Evolutionary conservation across 2,888 invertebrate species (phyloP).

Genomic region (Eurois occulta): DNA sequence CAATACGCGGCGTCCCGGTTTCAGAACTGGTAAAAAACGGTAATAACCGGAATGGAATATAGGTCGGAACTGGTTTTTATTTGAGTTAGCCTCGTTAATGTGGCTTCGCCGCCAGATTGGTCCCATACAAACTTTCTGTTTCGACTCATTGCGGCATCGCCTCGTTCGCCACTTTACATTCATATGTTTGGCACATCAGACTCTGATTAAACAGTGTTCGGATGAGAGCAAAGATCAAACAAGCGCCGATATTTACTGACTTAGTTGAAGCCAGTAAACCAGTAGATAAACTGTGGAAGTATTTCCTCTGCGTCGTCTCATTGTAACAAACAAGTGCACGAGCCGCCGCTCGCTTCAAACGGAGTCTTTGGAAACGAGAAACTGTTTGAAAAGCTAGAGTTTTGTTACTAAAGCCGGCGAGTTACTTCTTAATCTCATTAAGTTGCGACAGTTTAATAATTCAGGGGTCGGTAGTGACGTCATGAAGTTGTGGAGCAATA

Average conservation of each 20-base stretch:
- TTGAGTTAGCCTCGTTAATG: slow-evolving; percentile 64
- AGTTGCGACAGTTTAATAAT: slow-evolving; percentile 34
- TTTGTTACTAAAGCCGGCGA: slow-evolving; percentile 19
- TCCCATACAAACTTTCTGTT: slow-evolving; percentile 62
- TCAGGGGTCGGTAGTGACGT: not conserved
- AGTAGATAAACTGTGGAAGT: slow-evolving; percentile 10
- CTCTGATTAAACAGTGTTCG: slow-evolving; percentile 21
- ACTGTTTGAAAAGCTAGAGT: slow-evolving; percentile 20
- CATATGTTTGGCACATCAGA: slow-evolving; percentile 40
- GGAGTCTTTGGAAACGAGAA: slow-evolving; percentile 30
- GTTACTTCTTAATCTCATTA: slow-evolving; percentile 19
- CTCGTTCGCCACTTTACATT: slow-evolving; percentile 36
- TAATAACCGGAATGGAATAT: slow-evolving; percentile 66
- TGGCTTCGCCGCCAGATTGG: slow-evolving; percentile 55
- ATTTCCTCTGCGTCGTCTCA: not conserved
- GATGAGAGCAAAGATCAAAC: slow-evolving; percentile 13
- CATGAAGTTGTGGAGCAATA: not conserved
- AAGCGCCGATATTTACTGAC: not conserved
- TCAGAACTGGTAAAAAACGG: slow-evolving; percentile 61
- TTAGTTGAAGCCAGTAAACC: not conserved
- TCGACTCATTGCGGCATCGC: slow-evolving; percentile 50
- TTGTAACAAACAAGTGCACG: slow-evolving; percentile 9
- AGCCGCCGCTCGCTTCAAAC: not conserved
- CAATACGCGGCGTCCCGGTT: slow-evolving; percentile 39
- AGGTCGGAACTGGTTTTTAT: slow-evolving; percentile 63